Conservation (phyloP, 2,888 invertebrate species). For the Nemurella pictetii region DNA sequence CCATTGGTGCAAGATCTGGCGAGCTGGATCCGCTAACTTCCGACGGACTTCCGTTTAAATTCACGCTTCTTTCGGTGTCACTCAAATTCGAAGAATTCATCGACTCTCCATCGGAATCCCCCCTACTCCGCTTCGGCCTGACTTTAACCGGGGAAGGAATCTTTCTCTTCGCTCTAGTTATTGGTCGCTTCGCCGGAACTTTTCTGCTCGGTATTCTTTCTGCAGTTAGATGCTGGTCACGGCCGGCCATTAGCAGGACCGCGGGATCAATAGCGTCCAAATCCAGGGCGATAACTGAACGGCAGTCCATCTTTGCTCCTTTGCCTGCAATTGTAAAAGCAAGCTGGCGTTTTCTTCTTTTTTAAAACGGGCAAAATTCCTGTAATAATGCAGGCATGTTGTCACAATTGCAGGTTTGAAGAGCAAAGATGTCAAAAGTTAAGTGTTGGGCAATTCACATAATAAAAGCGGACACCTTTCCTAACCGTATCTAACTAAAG, state of each 20-base stretch:
- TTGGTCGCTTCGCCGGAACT: not conserved
- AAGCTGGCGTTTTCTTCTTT: slow-evolving; percentile 34
- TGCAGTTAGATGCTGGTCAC: not conserved
- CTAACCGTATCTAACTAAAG: too few species aligned
- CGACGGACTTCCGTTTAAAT: not conserved
- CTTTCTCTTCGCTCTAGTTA: not conserved
- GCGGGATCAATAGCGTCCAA: not conserved
- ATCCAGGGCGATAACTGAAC: not conserved
- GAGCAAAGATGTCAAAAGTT: not conserved
- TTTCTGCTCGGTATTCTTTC: not conserved
- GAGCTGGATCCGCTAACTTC: not conserved
- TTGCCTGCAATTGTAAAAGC: slow-evolving; percentile 40
- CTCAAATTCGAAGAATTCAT: not conserved
- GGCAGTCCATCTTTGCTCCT: not conserved
- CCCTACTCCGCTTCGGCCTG: not conserved
- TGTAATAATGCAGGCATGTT: slow-evolving; percentile 3
- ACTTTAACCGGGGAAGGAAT: not conserved
- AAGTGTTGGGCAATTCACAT: not conserved
- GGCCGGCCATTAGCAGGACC: not conserved
- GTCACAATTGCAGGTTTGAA: slow-evolving; percentile 14
- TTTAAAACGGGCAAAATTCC: not conserved
- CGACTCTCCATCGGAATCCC: not conserved
- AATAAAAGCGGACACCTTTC: too few species aligned
- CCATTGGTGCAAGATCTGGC: not conserved
- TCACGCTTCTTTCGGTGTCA: not conserved